Base-by-base conservation (phyloP, 2,888 invertebrate genomes). In the Holacanthella duospinosa region DNA sequence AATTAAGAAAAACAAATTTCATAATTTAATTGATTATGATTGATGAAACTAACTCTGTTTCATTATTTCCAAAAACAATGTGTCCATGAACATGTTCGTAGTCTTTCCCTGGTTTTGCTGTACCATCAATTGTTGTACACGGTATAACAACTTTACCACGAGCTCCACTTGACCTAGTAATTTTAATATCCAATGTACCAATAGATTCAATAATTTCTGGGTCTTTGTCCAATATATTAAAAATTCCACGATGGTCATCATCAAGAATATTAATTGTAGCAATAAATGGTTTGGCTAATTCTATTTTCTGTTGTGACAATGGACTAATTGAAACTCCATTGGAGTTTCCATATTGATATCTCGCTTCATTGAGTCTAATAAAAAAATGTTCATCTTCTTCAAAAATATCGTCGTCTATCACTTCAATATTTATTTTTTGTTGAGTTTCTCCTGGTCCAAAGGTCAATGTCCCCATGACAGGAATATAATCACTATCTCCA, bases 331-430 rank as follows among this genome's bases (percentile, higher is more conserved):
- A 66, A 6, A 66, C 68, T 53, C 72, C 72, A 62, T 72, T 6
- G 24, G 55, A 25, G 4, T 27, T 68, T 64, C 71, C 71, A 63
- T 71, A 70, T 55, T 66, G 68, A 61, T 70, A 76, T 58, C 82
- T 78, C 43, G 82, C 75, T 75, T 84, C 83, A 73, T 77, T 78
- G 62, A 84, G 76, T 60, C 93, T 86, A 62, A 97, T 86, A 78
- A 92, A 99, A 79, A 99, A 99, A 79, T 99, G 95, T 80, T 99
- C 99, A 77, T 99, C 99, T 77, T 97, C 95, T 77, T 99, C 99
- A 78, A 99, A 99, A 0, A 99, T 89, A 73, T 99, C 99, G 76
- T 99, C 99, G 75, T 99, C 99, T n/a, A 48, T 9, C 19, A 99
- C 93, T 76, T 93, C 89, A 61, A 99, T 84, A 63, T 84, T 84